Evolutionary conservation across 53 echinoderm and acorn worm genomes (phyloP).

Genomic region (Glandiceps talaboti): DNA sequence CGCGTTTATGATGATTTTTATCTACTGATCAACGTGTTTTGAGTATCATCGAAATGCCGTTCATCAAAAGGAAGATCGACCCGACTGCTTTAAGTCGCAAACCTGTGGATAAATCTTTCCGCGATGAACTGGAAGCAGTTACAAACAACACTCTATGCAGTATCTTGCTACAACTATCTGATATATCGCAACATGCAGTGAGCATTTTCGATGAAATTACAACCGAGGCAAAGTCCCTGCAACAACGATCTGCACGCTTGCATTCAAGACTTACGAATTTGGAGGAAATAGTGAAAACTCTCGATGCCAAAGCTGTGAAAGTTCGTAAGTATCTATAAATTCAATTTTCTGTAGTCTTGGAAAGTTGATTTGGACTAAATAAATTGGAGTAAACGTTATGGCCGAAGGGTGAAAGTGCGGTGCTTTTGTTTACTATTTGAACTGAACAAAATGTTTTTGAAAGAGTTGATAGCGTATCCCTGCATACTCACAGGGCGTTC

Average conservation of each 20-base stretch:
- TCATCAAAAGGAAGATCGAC: slow-evolving; percentile 74
- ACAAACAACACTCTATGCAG: slow-evolving; percentile 77
- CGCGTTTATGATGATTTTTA: too few relatives aligned
- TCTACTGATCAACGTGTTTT: neutral
- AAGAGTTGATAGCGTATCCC: too few relatives aligned
- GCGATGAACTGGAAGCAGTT: slow-evolving; percentile 72
- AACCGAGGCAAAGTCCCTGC: slow-evolving; percentile 45
- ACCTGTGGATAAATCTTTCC: slow-evolving; percentile 58
- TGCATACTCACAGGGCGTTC: too few relatives aligned
- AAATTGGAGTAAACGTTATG: too few relatives aligned
- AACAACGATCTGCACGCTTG: slow-evolving; percentile 49
- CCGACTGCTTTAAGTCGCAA: slow-evolving; percentile 71
- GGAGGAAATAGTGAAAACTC: slow-evolving; percentile 44
- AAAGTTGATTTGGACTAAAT: too few relatives aligned
- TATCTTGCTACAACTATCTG: slow-evolving; percentile 70
- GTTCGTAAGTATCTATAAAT: slow-evolving; percentile 72
- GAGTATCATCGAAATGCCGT: slow-evolving; percentile 57
- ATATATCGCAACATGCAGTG: slow-evolving; percentile 73
- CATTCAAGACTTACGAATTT: slow-evolving; percentile 33
- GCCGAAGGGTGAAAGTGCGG: too few relatives aligned
- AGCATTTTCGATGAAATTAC: slow-evolving; percentile 81
- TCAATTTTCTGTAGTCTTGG: too few relatives aligned
- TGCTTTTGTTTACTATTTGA: too few relatives aligned
- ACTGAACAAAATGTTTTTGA: too few relatives aligned
- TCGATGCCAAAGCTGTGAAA: slow-evolving; percentile 87